A percentile compares a stretch with the other conserved stretches of the same genome.
Evolutionary conservation across 53 echinoderm and acorn worm species (phyloP).

Genomic region (Zoroaster sp.): DNA sequence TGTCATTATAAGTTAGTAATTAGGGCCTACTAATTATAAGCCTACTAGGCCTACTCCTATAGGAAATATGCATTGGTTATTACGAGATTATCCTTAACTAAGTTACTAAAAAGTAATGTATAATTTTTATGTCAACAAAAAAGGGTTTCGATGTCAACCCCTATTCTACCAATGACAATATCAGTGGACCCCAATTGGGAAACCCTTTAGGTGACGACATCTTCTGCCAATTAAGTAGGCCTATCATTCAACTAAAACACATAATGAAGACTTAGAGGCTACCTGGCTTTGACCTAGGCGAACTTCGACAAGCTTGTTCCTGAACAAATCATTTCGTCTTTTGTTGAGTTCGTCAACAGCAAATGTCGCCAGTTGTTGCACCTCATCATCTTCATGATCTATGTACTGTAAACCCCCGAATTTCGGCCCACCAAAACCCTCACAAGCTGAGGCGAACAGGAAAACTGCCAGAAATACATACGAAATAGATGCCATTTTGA

Average conservation of each 20-base stretch:
- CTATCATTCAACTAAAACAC: too few relatives aligned
- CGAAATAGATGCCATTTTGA: neutral
- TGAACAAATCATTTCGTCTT: constrained; percentile 13
- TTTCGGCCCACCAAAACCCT: neutral
- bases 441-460: neutral
- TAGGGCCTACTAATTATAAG: neutral
- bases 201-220: too few relatives aligned
- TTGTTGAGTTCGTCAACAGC: constrained; percentile 48
- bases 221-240: too few relatives aligned
- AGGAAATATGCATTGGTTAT: too few relatives aligned
- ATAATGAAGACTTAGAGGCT: too few relatives aligned
- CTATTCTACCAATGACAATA: too few relatives aligned
- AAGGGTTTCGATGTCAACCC: too few relatives aligned
- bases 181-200: too few relatives aligned
- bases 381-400: neutral
- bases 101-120: too few relatives aligned
- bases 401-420: constrained; percentile 10
- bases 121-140: too few relatives aligned
- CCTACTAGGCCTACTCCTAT: neutral
- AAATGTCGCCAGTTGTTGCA: constrained; percentile 11
- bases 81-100: too few relatives aligned
- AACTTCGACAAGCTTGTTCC: constrained; percentile 52
- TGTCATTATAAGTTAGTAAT: neutral
- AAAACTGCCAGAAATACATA: constrained; percentile 4
- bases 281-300: constrained; percentile 40